Percentiles rank a stretch among this genome's conserved stretches.
These are phyloP conservation scores for Lochmaea crataegi DNA, from an alignment of 2,888 invertebrate species.

Conservation along the genomic window DNA sequence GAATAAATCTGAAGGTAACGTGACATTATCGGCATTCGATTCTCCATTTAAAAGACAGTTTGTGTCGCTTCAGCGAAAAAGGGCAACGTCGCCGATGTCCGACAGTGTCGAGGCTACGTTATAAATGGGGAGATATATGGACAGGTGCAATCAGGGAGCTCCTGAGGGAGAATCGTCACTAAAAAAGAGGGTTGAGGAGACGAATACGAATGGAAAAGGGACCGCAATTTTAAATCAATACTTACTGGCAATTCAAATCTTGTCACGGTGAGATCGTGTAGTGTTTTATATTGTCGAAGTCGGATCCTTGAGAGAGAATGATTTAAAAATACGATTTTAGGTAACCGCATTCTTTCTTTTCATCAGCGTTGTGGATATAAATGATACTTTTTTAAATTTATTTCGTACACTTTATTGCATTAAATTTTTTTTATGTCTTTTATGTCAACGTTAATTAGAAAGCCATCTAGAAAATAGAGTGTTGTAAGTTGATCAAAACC, in stretches of 20 bases:
- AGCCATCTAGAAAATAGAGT: no score
- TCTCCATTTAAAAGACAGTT: conserved; percentile 58
- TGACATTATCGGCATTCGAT: conserved; percentile 63
- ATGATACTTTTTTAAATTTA: no score
- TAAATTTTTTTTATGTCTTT: no score
- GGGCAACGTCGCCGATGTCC: conserved; percentile 37
- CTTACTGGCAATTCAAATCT: conserved; percentile 55
- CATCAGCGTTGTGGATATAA: background rate
- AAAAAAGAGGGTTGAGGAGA: conserved; percentile 58
- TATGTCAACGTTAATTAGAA: no score
- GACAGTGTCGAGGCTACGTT: conserved; percentile 47
- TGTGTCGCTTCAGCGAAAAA: conserved; percentile 62
- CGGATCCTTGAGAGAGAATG: background rate
- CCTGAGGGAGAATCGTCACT: conserved; percentile 64
- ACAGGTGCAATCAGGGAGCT: conserved; percentile 65
- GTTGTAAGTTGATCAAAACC: no score
- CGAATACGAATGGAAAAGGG: conserved; percentile 61
- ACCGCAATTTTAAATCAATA: conserved; percentile 65
- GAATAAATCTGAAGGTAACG: conserved; percentile 62
- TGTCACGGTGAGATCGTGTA: conserved; percentile 39
- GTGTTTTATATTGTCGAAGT: conserved; percentile 33
- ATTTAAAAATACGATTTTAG: background rate
- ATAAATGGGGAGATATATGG: conserved; percentile 62
- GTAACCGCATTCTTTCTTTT: background rate
- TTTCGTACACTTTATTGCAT: background rate